These are phyloP conservation scores for Bos taurus DNA, from an alignment of 2,113 vertebrate genomes.

Conservation along the genomic window ARS-UCD2.0 NC_037344.1:14897501-14898000, in stretches of 20 bases:
- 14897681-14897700: neutral
- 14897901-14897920: neutral
- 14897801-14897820: neutral
- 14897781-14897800: neutral
- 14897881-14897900: neutral
- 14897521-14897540: neutral
- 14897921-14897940: neutral
- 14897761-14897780: neutral
- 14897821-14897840: neutral
- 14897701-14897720: constrained; percentile 41
- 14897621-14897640: neutral
- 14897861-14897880: neutral
- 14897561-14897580: neutral
- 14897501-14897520: neutral
- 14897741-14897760: neutral
- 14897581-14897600: neutral
- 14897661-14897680: neutral
- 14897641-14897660: neutral
- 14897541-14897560: neutral
- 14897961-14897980: constrained; percentile 5
- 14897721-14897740: neutral
- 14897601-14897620: neutral
- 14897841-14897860: neutral
- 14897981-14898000: neutral
- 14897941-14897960: neutral